Evolutionary conservation across 2,888 invertebrate genomes (phyloP).

Genomic region (Lutraria lutraria): DNA sequence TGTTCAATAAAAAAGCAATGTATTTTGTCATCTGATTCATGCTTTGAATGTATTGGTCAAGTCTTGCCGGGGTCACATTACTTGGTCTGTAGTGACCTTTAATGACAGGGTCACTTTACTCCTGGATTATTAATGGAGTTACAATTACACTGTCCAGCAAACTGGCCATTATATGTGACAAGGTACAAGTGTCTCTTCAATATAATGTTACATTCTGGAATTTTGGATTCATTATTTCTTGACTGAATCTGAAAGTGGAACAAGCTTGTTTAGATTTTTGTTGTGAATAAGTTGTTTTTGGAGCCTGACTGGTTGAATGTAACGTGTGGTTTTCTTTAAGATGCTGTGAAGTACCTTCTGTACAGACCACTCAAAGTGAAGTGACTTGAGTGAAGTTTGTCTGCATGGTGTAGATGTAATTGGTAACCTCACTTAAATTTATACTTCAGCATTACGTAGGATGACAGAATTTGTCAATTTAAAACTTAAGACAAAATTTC

Average conservation of each 20-base stretch:
- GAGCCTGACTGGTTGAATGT: not conserved
- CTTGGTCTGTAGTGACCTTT: not conserved
- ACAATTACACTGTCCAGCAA: not conserved
- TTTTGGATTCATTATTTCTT: not conserved
- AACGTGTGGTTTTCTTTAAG: not conserved
- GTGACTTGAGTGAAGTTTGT: no score
- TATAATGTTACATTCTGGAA: not conserved
- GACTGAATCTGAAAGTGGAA: not conserved
- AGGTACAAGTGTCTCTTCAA: not conserved
- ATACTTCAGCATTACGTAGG: no score
- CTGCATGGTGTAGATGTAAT: no score
- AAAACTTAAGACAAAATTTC: no score
- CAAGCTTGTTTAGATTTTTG: not conserved
- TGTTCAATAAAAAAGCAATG: no score
- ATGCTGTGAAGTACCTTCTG: no score
- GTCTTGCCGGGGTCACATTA: not conserved
- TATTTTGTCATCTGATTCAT: no score
- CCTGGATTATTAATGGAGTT: not conserved
- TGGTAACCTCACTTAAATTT: no score
- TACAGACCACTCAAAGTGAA: no score
- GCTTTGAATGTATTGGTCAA: not conserved
- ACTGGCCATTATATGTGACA: slow-evolving; percentile 10
- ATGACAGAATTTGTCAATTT: no score
- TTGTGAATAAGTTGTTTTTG: not conserved
- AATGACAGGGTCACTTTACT: not conserved